Evolutionary conservation across 2,113 vertebrate genomes (phyloP), one percentile per base, ranked within the genome.

Genomic region (Dicentrarchus labrax): DNA sequence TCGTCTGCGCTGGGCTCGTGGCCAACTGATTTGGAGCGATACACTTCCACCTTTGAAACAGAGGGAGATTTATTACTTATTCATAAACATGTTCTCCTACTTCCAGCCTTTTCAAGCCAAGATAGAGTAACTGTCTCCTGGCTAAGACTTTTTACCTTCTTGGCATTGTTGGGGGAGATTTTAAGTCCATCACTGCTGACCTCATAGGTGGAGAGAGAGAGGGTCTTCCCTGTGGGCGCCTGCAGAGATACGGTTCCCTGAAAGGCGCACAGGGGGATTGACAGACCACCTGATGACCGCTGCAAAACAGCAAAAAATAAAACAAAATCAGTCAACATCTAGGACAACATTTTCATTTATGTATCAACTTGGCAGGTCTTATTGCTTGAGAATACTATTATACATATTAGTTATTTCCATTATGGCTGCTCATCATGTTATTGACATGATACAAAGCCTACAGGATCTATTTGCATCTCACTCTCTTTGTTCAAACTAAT

Each of bases 191-290:
- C 97, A 1, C 98, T 96, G 91, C 98, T 98, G 85, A 99, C 97
- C 88, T 99, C 98, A 0, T 99, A 99, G 0, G 98, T 99, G 72
- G 98, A 99, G 5, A 99, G 93, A 13, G 98, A 99, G 0, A 99
- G 95, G 0, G 97, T 99, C 93, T 99, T 99, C 21, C 98, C 98
- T 0, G 96, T 96, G 13, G 98, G 98, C 0, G 97, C 96, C 7
- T 98, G 98, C 22, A 99, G 97, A 8, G 98, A 99, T 11, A 99
- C 97, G 0, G 97, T 99, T 15, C 98, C 98, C 92, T 99, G 98
- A 88, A 99, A 98, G 0, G 98, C 98, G 4, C 98, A 98, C 30
- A 99, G 87, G 0, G 98, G 98, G 56, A 99, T 96, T 8, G 97
- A 96, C 51, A 99, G 94, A 41, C 96, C 95, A 22, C 94, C 96